Conservation (phyloP, 2,888 invertebrate species). For the Xestobium rufovillosum region DNA sequence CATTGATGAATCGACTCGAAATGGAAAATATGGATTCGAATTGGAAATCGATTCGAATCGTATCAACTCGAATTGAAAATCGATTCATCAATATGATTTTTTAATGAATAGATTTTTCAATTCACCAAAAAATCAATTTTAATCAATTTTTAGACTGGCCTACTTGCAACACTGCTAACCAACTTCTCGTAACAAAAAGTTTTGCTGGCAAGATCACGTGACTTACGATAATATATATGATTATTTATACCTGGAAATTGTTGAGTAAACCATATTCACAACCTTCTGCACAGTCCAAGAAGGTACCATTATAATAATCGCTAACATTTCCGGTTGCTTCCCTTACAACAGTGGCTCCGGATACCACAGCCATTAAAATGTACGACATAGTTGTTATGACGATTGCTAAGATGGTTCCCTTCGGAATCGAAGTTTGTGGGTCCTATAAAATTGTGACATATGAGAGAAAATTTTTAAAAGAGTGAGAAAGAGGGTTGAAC, state of each 20-base stretch:
- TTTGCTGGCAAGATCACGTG: too few species aligned
- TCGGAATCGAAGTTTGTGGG: conserved; percentile 80
- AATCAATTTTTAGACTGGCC: too few species aligned
- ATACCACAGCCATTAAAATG: conserved; percentile 71
- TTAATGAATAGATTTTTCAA: conserved; percentile 1
- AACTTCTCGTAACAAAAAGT: too few species aligned
- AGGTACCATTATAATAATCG: conserved; percentile 51
- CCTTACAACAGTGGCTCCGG: conserved; percentile 67
- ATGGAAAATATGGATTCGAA: too few species aligned
- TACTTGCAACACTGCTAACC: too few species aligned
- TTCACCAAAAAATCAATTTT: too few species aligned
- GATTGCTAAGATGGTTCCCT: conserved; percentile 90
- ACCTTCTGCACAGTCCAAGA: conserved; percentile 41
- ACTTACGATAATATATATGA: too few species aligned
- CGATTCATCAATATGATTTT: too few species aligned
- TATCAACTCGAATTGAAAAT: background rate
- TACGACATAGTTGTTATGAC: conserved; percentile 81
- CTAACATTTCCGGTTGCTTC: conserved; percentile 69
- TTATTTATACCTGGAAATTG: conserved; percentile 74
- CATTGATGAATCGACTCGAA: too few species aligned
- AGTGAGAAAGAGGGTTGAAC: background rate
- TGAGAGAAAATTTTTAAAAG: conserved; percentile 3
- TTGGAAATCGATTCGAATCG: background rate
- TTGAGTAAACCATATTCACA: conserved; percentile 70
- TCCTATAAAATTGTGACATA: conserved; percentile 52